Percentiles rank a stretch among this genome's conserved stretches.
phyloP scores from a whole-genome alignment of 2,797 vertebrate genomes.

The Carcharodon carcharias region DNA sequence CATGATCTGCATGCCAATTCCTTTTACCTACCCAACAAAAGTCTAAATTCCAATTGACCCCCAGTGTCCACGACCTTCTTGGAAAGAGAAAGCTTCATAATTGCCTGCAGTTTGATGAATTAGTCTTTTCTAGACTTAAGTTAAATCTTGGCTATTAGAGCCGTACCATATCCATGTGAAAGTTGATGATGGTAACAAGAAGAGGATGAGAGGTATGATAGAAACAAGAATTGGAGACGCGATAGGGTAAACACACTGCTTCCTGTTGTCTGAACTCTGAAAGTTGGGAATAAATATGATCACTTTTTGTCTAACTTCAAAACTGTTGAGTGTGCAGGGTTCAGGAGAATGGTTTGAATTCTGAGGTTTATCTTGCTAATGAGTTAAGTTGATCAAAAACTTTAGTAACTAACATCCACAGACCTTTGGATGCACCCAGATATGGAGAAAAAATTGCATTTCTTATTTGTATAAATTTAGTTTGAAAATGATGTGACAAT shows the following conservation, averaged over 20 bases:
- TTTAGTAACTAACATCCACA: not conserved
- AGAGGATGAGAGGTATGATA: not conserved
- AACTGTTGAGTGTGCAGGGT: not conserved
- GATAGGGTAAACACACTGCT: not conserved
- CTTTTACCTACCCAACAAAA: not conserved
- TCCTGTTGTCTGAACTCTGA: not conserved
- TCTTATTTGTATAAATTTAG: not conserved
- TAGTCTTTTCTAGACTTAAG: not conserved
- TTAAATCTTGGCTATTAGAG: not conserved
- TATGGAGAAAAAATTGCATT: not conserved
- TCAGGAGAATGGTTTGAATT: not conserved
- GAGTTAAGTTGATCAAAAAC: not conserved
- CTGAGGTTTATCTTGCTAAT: not conserved
- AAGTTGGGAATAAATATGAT: not conserved
- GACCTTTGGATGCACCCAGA: not conserved
- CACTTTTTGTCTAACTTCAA: not conserved
- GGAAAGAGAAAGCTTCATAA: not conserved
- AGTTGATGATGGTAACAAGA: not conserved
- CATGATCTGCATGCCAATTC: not conserved
- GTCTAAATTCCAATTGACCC: not conserved
- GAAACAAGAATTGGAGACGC: not conserved
- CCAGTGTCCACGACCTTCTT: not conserved
- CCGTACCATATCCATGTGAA: not conserved
- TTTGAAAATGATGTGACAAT: not conserved
- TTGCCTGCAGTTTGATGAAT: not conserved